A percentile compares a stretch with the other conserved stretches of the same genome.
phyloP scores from a whole-genome alignment of 92 coral and sea anemone species.

The Hydrozoanthus gracilis region DNA sequence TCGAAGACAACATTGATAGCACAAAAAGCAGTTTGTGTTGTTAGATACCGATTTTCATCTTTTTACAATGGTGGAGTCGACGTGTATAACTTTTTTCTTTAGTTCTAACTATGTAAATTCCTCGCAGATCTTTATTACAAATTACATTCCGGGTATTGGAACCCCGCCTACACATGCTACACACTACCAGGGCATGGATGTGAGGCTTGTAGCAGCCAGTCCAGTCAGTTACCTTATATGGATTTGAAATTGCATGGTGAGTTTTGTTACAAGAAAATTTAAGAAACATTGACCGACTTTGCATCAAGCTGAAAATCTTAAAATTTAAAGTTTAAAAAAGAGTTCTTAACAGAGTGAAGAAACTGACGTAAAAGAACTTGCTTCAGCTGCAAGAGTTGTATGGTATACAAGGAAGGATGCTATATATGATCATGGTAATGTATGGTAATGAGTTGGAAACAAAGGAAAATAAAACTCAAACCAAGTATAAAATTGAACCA shows the following conservation, averaged over 20 bases:
- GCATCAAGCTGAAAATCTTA: too few species aligned
- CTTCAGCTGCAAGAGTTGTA: too few species aligned
- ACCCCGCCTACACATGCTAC: slow-evolving; percentile 81
- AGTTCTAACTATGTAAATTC: background rate
- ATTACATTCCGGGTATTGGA: slow-evolving; percentile 79
- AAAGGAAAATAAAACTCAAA: too few species aligned
- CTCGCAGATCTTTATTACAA: slow-evolving; percentile 59
- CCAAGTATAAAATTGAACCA: too few species aligned
- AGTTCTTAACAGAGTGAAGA: too few species aligned
- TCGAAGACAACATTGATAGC: too few species aligned
- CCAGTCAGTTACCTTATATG: slow-evolving; percentile 20
- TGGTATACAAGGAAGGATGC: too few species aligned
- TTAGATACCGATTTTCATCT: background rate
- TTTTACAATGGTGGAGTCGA: background rate
- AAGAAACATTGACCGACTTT: background rate
- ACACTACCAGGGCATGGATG: slow-evolving; percentile 63
- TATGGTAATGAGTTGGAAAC: background rate
- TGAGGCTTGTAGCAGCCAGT: slow-evolving; percentile 41
- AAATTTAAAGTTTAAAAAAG: too few species aligned
- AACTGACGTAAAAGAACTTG: too few species aligned
- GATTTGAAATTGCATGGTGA: slow-evolving; percentile 35
- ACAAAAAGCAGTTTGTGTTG: too few species aligned
- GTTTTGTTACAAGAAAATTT: too few species aligned
- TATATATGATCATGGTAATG: background rate
- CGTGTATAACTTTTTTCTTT: too few species aligned